Evolutionary conservation across 1,140 invertebrate genomes (phyloP).

Genomic region (Nylanderia fulva): DNA sequence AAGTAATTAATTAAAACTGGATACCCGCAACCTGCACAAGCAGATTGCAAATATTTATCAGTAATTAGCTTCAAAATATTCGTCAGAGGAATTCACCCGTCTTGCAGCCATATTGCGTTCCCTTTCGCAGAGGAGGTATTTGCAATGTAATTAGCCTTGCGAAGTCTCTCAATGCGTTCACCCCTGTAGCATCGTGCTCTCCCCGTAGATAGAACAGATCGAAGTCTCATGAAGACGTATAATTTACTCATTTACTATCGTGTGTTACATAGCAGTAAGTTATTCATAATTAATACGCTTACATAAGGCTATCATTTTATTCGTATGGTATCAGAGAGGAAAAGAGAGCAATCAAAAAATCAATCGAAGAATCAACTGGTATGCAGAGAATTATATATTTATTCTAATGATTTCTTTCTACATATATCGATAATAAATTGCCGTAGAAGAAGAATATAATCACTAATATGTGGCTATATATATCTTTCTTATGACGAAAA

Average conservation of each 20-base stretch:
- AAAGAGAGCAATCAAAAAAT: background rate
- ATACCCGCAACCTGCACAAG: slow-evolving; percentile 50
- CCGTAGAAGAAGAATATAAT: background rate
- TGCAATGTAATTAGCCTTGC: slow-evolving; percentile 48
- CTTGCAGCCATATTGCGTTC: slow-evolving; percentile 49
- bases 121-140: slow-evolving; percentile 45
- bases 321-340: background rate
- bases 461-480: too few relatives aligned
- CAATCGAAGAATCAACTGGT: background rate
- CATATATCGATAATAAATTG: slow-evolving; percentile 3
- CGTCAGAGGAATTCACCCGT: slow-evolving; percentile 50
- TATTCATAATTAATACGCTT: slow-evolving; percentile 26
- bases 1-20: slow-evolving; percentile 57
- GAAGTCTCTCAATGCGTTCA: slow-evolving; percentile 56
- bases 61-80: slow-evolving; percentile 62
- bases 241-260: slow-evolving; percentile 24
- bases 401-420: slow-evolving; percentile 6
- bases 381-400: background rate
- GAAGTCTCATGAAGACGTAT: slow-evolving; percentile 20
- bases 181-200: slow-evolving; percentile 16
- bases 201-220: slow-evolving; percentile 1
- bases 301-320: background rate
- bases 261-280: slow-evolving; percentile 2
- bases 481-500: too few relatives aligned
- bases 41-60: slow-evolving; percentile 61